Percentiles rank a stretch among this genome's conserved stretches.
Conservation (phyloP, 2,888 invertebrate species). For the Parnassius smintheus region DNA sequence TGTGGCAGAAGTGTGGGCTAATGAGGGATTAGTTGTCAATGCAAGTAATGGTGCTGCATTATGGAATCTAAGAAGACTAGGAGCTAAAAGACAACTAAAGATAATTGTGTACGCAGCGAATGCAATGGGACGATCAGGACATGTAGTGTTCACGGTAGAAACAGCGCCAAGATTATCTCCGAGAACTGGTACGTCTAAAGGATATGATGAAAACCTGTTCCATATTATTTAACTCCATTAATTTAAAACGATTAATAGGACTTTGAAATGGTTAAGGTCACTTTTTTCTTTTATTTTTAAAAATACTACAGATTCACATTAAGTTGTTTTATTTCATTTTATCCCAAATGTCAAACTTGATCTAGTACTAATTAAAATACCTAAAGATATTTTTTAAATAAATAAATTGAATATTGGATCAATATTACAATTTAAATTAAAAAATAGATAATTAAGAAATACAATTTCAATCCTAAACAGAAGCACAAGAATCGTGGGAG, state of each 20-base stretch:
- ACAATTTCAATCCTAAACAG: slow-evolving; percentile 37
- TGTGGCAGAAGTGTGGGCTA: slow-evolving; percentile 85
- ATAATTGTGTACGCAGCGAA: slow-evolving; percentile 92
- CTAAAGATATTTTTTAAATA: too few species aligned
- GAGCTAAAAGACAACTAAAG: slow-evolving; percentile 88
- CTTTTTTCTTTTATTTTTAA: too few species aligned
- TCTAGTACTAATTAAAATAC: too few species aligned
- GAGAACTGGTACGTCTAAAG: slow-evolving; percentile 55
- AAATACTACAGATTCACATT: too few species aligned
- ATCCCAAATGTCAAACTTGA: too few species aligned
- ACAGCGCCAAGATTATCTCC: slow-evolving; percentile 63
- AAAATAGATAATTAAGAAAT: too few species aligned
- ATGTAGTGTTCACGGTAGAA: slow-evolving; percentile 73
- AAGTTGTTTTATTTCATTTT: too few species aligned
- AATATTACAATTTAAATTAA: too few species aligned
- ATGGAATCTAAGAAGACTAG: slow-evolving; percentile 88
- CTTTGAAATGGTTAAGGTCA: too few species aligned
- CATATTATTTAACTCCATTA: neutral
- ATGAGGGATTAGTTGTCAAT: slow-evolving; percentile 84
- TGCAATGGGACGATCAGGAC: slow-evolving; percentile 90
- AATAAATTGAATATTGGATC: too few species aligned
- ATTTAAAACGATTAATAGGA: too few species aligned
- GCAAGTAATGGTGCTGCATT: slow-evolving; percentile 86
- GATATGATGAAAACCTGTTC: neutral
- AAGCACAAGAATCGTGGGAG: slow-evolving; percentile 73